Evolutionary conservation across 2,113 vertebrate species (phyloP), one percentile per base, ranked within the genome.

Genomic region (Macrotis lagotis): DNA sequence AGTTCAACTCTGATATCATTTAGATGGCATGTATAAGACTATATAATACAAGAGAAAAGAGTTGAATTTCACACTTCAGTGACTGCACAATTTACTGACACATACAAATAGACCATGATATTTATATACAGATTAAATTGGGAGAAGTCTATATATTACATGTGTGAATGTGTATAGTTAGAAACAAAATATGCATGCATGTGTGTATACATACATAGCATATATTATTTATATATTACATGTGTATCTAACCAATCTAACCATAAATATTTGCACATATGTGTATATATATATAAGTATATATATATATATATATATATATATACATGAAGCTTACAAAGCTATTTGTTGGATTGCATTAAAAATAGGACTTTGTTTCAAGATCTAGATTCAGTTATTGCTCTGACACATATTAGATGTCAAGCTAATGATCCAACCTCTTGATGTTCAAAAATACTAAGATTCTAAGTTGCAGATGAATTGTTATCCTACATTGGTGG

Each of bases 1-100:
- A 37, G n/a, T 24, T 92, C 90, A 97, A 94, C 59, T 37, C 59
- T 24, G 66, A 44, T 74, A 44, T 37, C 37, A n/a, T 83, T 83
- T 6, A 83, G 8, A 22, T 83, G n/a, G n/a, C n/a, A 83, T 44
- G 16, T 83, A 7, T 83, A 83, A 44, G 19, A 6, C 24, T 83
- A 19, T 83, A 74, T 74, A 44, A 44, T 83, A 83, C 66, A 2
- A 83, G 66, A 44, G 66, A 83, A 83, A 83, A 2, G 66, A 83
- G 66, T 44, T 83, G 44, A 44, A 44, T 83, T 44, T 83, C 66
- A 83, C 19, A 44, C 66, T 83, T 83, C 66, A 83, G 24, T 83
- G 59, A 83, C 8, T 10, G 1, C 7, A 22, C 66, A 83, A 83
- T 83, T 83, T 83, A 44, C 66, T 44, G n/a, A 44, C 66, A 74